Evolutionary conservation across 2,888 invertebrate species (phyloP), one percentile per base, ranked within the genome.

Genomic region (Polyploca ridens): DNA sequence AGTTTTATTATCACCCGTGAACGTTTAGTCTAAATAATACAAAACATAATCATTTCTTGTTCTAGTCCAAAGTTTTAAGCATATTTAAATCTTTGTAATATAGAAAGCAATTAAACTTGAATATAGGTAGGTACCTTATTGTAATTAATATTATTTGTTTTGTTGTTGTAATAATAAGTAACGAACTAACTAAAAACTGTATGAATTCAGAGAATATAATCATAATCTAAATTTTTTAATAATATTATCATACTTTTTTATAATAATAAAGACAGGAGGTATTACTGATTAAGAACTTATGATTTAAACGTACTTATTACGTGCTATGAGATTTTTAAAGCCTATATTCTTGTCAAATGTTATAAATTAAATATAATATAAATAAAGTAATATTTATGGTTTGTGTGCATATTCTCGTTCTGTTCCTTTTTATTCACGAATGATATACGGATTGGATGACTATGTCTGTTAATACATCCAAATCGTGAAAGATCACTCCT

Each of bases 301-400:
- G 19, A n/a, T 16, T 35, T 11, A 16, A 41, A 10, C 38, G 38
- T 38, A 38, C 6, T 33, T 49, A 35, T 4, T 35, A 54, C 14
- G 8, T 62, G 58, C 60, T 33, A 62, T 35, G n/a, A 49, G 54
- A 62, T 62, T 44, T 61, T 13, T 10, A 58, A 64, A 38, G 61
- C 58, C 63, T 61, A 63, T 49, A 63, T 62, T 63, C 54, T 63
- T 61, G 33, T 64, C 63, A 54, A 65, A 41, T 41, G 41, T 41
- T 41, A 41, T 41, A 41, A 41, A 41, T 41, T 13, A 38, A 41
- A 13, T 41, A 41, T 13, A 41, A 13, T 3, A 41, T 13, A 41
- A 64, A 76, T 77, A 72, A 75, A 75, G 72, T 77, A 76, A 73
- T 66, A 19, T 27, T n/a, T 49, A 69, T 74, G 71, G 73, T 75